Evolutionary conservation across 2,888 invertebrate genomes (phyloP).

Genomic region (Xestia c-nigrum): DNA sequence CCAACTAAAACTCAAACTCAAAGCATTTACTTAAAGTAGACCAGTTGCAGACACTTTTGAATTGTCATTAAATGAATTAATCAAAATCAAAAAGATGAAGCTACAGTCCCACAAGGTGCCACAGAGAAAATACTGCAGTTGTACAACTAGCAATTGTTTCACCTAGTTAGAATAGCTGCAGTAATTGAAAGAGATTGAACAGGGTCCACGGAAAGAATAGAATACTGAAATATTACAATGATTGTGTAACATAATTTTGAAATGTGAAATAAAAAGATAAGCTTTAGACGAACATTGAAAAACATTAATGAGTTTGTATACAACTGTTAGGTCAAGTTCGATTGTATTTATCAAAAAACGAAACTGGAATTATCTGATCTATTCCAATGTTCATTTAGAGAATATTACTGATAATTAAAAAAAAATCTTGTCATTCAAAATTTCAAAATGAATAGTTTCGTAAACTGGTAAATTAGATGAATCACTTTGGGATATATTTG

Average conservation of each 20-base stretch:
- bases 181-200: not conserved
- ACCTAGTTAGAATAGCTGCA: not conserved
- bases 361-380: conserved; percentile 9
- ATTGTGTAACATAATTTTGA: conserved; percentile 1
- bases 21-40: not conserved
- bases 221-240: not conserved
- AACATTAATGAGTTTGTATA: conserved; percentile 4
- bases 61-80: not conserved
- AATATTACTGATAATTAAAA: not conserved
- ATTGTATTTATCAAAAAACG: conserved; percentile 6
- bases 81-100: not conserved
- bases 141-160: not conserved
- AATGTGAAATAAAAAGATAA: conserved; percentile 5
- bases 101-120: not conserved
- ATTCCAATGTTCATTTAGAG: conserved; percentile 8
- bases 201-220: not conserved
- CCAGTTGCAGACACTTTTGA: not conserved
- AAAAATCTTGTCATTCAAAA: not conserved
- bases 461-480: not conserved
- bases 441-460: not conserved
- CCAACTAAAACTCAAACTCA: not conserved
- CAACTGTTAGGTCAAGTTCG: conserved; percentile 27
- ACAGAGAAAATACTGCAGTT: not conserved
- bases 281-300: conserved; percentile 4
- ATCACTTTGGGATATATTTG: conserved; percentile 22